These are phyloP conservation scores for Porites australiensis DNA, from an alignment of 64 coral and sea anemone species.

Conservation along the genomic window DNA sequence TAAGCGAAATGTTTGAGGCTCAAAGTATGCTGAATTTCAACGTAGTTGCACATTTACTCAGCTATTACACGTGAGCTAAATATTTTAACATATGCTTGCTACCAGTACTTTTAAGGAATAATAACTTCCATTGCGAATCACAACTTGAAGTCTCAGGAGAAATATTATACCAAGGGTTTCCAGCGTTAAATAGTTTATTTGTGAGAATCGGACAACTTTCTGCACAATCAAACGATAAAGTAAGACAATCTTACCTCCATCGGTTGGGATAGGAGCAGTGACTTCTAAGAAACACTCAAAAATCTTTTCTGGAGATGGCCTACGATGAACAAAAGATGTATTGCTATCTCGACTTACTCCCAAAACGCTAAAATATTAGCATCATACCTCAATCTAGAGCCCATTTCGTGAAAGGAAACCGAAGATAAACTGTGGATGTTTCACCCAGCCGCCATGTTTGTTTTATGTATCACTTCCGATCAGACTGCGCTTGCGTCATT, in stretches of 20 bases:
- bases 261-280: slow-evolving; percentile 46
- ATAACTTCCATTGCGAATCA: too few relatives aligned
- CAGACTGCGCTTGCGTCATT: slow-evolving; percentile 74
- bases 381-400: slow-evolving; percentile 84
- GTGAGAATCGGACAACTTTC: background rate
- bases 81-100: too few relatives aligned
- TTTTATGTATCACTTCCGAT: slow-evolving; percentile 51
- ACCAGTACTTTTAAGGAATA: too few relatives aligned
- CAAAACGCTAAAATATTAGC: background rate
- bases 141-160: too few relatives aligned
- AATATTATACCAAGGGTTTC: too few relatives aligned
- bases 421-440: slow-evolving; percentile 6
- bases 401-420: slow-evolving; percentile 63
- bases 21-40: too few relatives aligned
- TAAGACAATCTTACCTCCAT: slow-evolving; percentile 49
- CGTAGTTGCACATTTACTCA: too few relatives aligned
- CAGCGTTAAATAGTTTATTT: too few relatives aligned
- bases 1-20: too few relatives aligned
- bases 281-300: slow-evolving; percentile 91
- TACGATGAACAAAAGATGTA: slow-evolving; percentile 19
- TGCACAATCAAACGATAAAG: background rate
- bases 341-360: background rate
- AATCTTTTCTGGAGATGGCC: slow-evolving; percentile 75
- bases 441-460: slow-evolving; percentile 87
- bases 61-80: too few relatives aligned